These are phyloP conservation scores for Bombyx mori DNA, from an alignment of 1,140 invertebrate species.

Conservation along the genomic window ASM3026992v2 NC_085107.1:8299001-8299500, in stretches of 20 bases:
- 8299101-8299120: conserved; percentile 25
- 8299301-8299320: conserved; percentile 60
- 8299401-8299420: no score
- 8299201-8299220: conserved; percentile 25
- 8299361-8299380: conserved; percentile 7
- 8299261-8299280: conserved; percentile 38
- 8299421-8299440: no score
- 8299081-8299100: background rate
- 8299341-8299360: conserved; percentile 59
- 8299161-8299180: conserved; percentile 32
- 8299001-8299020: background rate
- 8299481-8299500: no score
- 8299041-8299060: background rate
- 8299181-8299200: conserved; percentile 17
- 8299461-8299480: no score
- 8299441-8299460: no score
- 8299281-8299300: conserved; percentile 53
- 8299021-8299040: background rate
- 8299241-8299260: conserved; percentile 41
- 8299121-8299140: conserved; percentile 29
- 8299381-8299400: no score
- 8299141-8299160: conserved; percentile 13
- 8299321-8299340: conserved; percentile 60
- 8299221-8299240: conserved; percentile 48
- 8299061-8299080: background rate